Evolutionary conservation across 1,140 invertebrate species (phyloP), one percentile per base, ranked within the genome.

Genomic region (Bombus impatiens): DNA sequence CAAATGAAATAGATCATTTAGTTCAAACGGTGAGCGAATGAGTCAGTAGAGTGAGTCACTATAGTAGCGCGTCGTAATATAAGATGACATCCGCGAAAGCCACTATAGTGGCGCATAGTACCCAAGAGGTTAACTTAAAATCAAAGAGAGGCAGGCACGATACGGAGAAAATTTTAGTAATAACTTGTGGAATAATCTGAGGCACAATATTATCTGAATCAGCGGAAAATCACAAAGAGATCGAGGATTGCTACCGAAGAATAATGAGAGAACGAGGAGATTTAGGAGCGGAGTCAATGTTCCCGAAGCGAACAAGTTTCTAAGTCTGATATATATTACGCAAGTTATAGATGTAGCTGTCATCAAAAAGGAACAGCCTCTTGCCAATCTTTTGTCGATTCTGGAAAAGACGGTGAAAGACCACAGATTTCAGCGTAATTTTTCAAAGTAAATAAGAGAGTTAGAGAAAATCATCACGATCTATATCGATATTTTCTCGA

Each of bases 401-500:
- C 18, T 10, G 9, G 35, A 37, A 25, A 25, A 37, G 67, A 37
- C n/a, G n/a, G n/a, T 8, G 62, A 15, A 67, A 18, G 62, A 67
- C 2, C 6, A 15, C 32, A 32, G 9, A 32, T 53, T 75, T 32
- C 18, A 9, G 28, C 32, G 75, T 37, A 57, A 77, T 40, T 28
- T 28, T n/a, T 25, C 47, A 15, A 35, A 59, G 25, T 40, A 40
- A 59, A 32, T 65, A n/a, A 13, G 15, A 78, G n/a, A 65, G 22
- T 78, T 25, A 22, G 22, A 57, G 40, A 35, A n/a, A 77, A 32
- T 25, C 13, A 53, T 35, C 25, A n/a, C 32, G 40, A 53, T 53
- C 44, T 32, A 37, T 70, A 80, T 22, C n/a, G 37, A 79, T 79
- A 68, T 68, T 79, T 18, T 62, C 9, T 37, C n/a, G 28, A 25